These are phyloP conservation scores for Selenia dentaria DNA, from an alignment of 2,888 invertebrate species.

Conservation along the genomic window DNA sequence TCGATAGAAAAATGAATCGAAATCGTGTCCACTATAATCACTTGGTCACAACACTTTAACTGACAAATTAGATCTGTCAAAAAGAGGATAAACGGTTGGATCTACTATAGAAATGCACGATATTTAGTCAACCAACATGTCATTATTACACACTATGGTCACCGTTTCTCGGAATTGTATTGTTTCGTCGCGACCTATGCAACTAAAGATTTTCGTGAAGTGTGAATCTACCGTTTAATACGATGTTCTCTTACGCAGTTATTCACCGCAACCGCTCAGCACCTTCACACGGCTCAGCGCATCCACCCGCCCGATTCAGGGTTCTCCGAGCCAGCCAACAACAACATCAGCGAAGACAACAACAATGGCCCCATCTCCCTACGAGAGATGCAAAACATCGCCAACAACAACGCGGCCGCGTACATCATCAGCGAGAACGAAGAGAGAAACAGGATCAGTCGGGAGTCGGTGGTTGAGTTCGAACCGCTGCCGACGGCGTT, in stretches of 20 bases:
- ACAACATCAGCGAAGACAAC: slow-evolving; percentile 80
- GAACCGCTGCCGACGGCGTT: slow-evolving; percentile 69
- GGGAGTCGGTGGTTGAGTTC: slow-evolving; percentile 75
- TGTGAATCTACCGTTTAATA: too few relatives aligned
- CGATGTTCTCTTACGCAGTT: slow-evolving; percentile 47
- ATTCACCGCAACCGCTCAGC: slow-evolving; percentile 72
- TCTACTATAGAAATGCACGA: too few relatives aligned
- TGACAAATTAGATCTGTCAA: too few relatives aligned
- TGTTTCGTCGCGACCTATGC: too few relatives aligned
- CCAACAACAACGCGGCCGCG: slow-evolving; percentile 81
- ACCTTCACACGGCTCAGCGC: slow-evolving; percentile 69
- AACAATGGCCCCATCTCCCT: slow-evolving; percentile 83
- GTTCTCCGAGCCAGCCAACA: slow-evolving; percentile 74
- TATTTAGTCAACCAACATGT: too few relatives aligned
- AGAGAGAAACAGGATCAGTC: slow-evolving; percentile 68
- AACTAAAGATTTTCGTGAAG: too few relatives aligned
- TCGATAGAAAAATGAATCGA: too few relatives aligned
- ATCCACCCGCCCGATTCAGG: slow-evolving; percentile 71
- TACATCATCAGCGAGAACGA: slow-evolving; percentile 82
- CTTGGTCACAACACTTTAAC: too few relatives aligned
- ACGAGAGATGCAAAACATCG: slow-evolving; percentile 84
- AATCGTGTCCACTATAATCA: too few relatives aligned
- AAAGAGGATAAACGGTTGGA: too few relatives aligned
- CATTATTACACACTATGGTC: too few relatives aligned
- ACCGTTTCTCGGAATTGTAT: too few relatives aligned